These are phyloP conservation scores for Apostichopus californicus DNA, from an alignment of 35 echinoderm and acorn worm genomes.

Conservation along the genomic window DNA sequence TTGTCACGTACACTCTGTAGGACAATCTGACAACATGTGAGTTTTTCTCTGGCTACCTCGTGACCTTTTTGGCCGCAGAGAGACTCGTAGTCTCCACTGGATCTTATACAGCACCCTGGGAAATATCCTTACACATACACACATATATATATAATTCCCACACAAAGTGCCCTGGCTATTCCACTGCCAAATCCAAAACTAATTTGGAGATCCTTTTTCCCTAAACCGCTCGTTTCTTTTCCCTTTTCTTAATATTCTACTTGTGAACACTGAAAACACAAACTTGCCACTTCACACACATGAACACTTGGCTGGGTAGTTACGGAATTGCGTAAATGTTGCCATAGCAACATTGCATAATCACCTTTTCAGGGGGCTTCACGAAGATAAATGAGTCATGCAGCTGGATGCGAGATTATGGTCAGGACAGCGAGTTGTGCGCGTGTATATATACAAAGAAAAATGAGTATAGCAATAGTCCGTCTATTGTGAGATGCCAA, in stretches of 20 bases:
- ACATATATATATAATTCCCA: neutral
- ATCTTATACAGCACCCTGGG: neutral
- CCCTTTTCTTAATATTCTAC: conserved; percentile 21
- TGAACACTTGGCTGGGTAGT: conserved; percentile 54
- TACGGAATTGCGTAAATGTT: conserved; percentile 64
- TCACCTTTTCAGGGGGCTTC: conserved; percentile 59
- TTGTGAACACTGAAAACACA: conserved; percentile 45
- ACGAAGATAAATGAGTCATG: conserved; percentile 58
- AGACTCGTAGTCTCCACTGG: no score
- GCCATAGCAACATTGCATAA: conserved; percentile 55
- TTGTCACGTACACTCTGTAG: no score
- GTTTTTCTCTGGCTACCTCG: no score
- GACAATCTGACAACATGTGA: no score
- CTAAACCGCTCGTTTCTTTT: neutral
- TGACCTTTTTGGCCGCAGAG: no score
- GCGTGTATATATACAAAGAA: neutral
- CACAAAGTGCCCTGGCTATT: conserved; percentile 30
- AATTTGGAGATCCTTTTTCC: conserved; percentile 25
- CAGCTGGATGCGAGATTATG: conserved; percentile 47
- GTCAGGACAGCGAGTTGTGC: conserved; percentile 15
- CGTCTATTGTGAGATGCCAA: neutral
- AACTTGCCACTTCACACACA: conserved; percentile 41
- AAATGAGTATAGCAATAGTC: neutral
- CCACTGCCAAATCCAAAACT: conserved; percentile 16
- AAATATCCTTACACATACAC: neutral